Base-by-base conservation (phyloP, 2,888 invertebrate genomes). In the Beris morrisii region DNA sequence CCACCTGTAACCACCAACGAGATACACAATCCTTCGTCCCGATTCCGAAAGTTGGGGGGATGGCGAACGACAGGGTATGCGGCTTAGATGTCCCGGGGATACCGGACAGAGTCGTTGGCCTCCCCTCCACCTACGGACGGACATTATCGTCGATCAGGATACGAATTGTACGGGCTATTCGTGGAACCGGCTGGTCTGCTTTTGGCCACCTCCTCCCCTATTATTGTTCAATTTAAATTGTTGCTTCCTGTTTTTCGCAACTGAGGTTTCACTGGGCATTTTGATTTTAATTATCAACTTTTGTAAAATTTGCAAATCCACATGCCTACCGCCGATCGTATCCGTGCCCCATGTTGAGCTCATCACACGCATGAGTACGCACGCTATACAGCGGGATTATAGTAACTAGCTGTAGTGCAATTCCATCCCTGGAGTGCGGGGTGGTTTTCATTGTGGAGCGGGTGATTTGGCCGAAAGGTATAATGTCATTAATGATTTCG, bases 261-360 rank as follows among this genome's bases (percentile, higher is more conserved):
- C 38, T 31, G 59, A 32, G 59, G 59, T 61, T 48, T 61, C 38
- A 58, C 38, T 45, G 13, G 48, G 30, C 38, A 61, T 50, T 61
- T 61, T 30, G 32, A 61, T 61, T 48, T 61, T 48, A 61, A 61
- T 50, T 50, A 61, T 50, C 38, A 61, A 61, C n/a, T 30, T 46
- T 58, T 43, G 13, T 3, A 43, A 22, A 56, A 43, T 38, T 15
- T 4, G 12, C n/a, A 15, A 5, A 48, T 48, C 4, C 15, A 15
- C 13, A 15, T n/a, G 15, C 15, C n/a, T n/a, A n/a, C 22, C 52
- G 22, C 52, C 52, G 6, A 22, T 50, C 30, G 31, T 31, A n/a
- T 28, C 54, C 28, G 30, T 32, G 5, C 31, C 5, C 28, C 54
- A 31, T n/a, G 9, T 12, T 54, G 54, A 31, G 31, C 28, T 4